A percentile compares a stretch with the other conserved stretches of the same genome.
These are phyloP conservation scores for Sitta carolinensis DNA, from an alignment of 2,797 vertebrate species.

Conservation along the genomic window DNA sequence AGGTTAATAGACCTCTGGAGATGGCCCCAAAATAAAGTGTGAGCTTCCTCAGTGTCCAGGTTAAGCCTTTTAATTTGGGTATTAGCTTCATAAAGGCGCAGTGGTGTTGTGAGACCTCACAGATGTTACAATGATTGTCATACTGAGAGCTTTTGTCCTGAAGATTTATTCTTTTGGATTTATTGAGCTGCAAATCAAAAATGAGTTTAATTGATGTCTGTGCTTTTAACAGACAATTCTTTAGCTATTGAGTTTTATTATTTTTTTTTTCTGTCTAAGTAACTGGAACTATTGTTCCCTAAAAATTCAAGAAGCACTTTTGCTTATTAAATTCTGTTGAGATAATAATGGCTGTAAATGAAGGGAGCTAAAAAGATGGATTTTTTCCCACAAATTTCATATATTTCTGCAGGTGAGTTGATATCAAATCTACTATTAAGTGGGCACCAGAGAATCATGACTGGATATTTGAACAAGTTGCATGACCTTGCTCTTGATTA, in stretches of 20 bases:
- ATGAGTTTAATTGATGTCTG: neutral
- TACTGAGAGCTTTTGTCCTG: neutral
- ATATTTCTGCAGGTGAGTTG: neutral
- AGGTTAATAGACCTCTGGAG: neutral
- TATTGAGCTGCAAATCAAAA: neutral
- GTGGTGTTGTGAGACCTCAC: neutral
- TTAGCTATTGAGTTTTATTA: neutral
- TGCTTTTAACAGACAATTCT: slow-evolving; percentile 35
- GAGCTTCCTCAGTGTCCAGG: neutral
- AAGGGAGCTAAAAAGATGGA: neutral
- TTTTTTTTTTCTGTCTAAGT: neutral
- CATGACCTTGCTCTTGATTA: neutral
- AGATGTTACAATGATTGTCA: neutral
- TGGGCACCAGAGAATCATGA: neutral
- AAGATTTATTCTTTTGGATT: slow-evolving; percentile 19
- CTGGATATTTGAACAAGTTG: neutral
- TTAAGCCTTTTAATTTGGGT: slow-evolving; percentile 38
- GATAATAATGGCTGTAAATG: neutral
- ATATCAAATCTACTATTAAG: neutral
- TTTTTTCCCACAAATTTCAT: neutral
- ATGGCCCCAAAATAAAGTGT: neutral
- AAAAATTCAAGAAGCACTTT: neutral
- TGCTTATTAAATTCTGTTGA: slow-evolving; percentile 1
- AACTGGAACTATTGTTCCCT: slow-evolving; percentile 15
- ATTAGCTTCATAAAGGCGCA: neutral